phyloP scores from a whole-genome alignment of 2,113 vertebrate genomes.

The Scomber scombrus region DNA sequence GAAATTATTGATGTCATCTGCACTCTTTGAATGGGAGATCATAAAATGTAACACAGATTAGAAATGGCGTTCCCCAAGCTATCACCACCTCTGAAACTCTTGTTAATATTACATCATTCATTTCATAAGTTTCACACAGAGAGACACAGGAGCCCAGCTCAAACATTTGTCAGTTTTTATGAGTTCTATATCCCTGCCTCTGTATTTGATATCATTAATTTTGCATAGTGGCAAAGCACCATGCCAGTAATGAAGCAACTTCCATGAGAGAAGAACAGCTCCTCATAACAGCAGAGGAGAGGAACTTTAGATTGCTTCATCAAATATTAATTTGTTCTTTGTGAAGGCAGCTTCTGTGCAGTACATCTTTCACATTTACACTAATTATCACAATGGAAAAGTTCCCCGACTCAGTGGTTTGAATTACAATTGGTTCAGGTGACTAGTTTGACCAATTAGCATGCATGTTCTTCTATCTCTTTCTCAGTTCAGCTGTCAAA shows the following conservation, averaged over 20 bases:
- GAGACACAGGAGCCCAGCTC: slow-evolving; percentile 1
- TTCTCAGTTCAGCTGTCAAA: neutral
- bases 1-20: slow-evolving; percentile 44
- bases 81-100: slow-evolving; percentile 25
- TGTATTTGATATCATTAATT: slow-evolving; percentile 14
- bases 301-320: slow-evolving; percentile 16
- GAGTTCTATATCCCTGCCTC: neutral
- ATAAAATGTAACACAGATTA: slow-evolving; percentile 10
- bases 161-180: slow-evolving; percentile 32
- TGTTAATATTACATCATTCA: slow-evolving; percentile 48
- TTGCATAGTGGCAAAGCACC: neutral
- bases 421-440: neutral
- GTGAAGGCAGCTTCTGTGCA: neutral
- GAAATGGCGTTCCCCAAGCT: slow-evolving; percentile 2
- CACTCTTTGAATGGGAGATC: slow-evolving; percentile 27
- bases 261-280: neutral
- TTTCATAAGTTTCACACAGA: neutral
- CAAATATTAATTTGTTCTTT: slow-evolving; percentile 39
- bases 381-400: slow-evolving; percentile 5
- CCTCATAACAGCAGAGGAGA: neutral
- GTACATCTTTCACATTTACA: neutral
- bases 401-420: neutral
- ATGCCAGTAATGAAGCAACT: slow-evolving; percentile 1
- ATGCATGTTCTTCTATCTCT: neutral
- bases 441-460: neutral